These are phyloP conservation scores for Indicator maculatus DNA, from an alignment of 2,113 vertebrate genomes.

Conservation along the genomic window DNA sequence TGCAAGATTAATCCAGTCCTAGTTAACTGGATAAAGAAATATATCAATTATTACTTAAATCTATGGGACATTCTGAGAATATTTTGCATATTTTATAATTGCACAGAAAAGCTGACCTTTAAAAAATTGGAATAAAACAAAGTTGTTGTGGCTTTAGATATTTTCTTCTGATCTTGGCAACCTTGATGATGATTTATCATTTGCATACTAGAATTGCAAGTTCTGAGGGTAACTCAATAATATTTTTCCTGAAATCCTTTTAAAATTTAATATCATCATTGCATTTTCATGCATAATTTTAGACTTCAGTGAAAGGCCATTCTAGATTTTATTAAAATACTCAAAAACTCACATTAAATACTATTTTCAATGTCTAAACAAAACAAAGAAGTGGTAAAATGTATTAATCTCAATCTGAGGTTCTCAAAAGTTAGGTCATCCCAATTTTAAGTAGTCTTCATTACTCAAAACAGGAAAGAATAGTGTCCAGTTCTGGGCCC, in stretches of 20 bases:
- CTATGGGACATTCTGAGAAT: neutral
- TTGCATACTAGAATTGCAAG: neutral
- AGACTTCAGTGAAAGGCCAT: neutral
- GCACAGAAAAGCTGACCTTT: neutral
- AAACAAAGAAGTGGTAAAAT: neutral
- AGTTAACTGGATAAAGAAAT: neutral
- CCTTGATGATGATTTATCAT: neutral
- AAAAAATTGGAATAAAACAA: neutral
- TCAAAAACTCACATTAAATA: neutral
- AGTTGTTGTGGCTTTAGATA: accelerated
- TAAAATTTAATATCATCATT: neutral
- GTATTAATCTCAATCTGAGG: neutral
- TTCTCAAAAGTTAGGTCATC: neutral
- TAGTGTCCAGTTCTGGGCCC: too few species aligned
- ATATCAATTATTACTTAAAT: neutral
- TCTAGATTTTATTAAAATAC: neutral
- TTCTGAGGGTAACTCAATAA: neutral
- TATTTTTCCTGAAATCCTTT: neutral
- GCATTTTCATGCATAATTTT: neutral
- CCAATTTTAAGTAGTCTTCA: neutral
- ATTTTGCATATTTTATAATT: neutral
- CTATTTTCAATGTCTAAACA: neutral
- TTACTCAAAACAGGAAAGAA: neutral
- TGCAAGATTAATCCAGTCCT: neutral
- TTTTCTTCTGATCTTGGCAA: neutral